phyloP scores from a whole-genome alignment of 2,888 invertebrate species.

The Aphelenchoides bicaudatus region DNA sequence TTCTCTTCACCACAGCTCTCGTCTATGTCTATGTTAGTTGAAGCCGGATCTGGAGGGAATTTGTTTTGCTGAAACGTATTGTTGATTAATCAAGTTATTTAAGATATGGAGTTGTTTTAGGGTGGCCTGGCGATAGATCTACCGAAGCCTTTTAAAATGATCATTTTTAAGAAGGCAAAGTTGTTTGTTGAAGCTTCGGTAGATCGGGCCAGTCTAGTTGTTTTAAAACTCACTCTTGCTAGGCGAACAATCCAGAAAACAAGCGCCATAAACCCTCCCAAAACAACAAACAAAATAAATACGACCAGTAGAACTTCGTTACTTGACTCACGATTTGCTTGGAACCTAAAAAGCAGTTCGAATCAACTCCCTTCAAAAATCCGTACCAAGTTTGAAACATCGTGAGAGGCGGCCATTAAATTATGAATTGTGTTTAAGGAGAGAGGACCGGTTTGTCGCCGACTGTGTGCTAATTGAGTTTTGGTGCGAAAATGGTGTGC shows the following conservation, averaged over 20 bases:
- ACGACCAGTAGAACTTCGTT: neutral
- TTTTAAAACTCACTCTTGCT: neutral
- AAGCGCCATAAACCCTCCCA: neutral
- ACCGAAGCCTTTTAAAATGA: too few species aligned
- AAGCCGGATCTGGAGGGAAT: neutral
- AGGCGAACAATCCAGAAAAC: slow-evolving; percentile 7
- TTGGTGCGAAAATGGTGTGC: too few species aligned
- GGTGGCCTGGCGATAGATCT: too few species aligned
- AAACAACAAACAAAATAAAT: neutral
- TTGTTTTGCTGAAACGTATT: neutral
- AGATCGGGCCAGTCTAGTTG: neutral
- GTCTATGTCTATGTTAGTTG: neutral
- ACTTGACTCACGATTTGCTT: neutral
- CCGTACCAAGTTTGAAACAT: neutral
- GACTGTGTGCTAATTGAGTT: neutral
- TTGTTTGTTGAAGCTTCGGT: too few species aligned
- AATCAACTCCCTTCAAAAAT: neutral
- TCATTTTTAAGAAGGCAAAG: too few species aligned
- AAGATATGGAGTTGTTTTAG: too few species aligned
- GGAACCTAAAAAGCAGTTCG: neutral
- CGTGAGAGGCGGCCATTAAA: neutral
- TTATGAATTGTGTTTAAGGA: neutral
- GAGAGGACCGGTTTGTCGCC: slow-evolving; percentile 1
- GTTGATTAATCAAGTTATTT: too few species aligned
- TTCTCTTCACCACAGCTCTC: neutral